phyloP scores from a whole-genome alignment of 2,888 invertebrate genomes.

The Leuctra nigra region DNA sequence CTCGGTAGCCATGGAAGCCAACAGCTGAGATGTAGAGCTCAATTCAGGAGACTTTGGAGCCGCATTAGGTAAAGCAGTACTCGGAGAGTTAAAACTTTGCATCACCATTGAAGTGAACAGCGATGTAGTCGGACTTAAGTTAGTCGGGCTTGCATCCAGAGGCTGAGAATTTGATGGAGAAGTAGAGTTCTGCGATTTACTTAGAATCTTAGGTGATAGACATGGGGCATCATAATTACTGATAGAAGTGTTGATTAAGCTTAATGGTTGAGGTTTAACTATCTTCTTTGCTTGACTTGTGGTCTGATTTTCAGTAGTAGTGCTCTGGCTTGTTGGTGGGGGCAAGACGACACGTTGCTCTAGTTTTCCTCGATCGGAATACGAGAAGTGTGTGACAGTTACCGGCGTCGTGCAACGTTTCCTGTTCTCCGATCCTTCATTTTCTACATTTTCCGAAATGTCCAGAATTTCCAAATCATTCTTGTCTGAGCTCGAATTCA shows the following conservation, averaged over 20 bases:
- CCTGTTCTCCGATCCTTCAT: conserved; percentile 8
- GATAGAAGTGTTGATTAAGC: conserved; percentile 2
- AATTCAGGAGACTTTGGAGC: background rate
- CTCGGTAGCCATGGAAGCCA: conserved; percentile 9
- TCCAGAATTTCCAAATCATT: background rate
- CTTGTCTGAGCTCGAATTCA: conserved; percentile 23
- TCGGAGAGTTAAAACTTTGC: background rate
- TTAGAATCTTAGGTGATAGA: conserved; percentile 17
- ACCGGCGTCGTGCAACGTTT: conserved; percentile 46
- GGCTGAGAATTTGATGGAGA: too few species aligned
- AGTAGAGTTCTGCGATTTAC: background rate
- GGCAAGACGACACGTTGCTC: conserved; percentile 37
- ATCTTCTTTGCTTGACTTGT: background rate
- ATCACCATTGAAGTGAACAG: background rate
- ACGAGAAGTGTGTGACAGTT: conserved; percentile 54
- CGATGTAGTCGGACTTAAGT: background rate
- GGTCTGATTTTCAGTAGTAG: background rate
- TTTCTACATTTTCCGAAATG: conserved; percentile 6
- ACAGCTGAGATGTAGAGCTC: conserved; percentile 4
- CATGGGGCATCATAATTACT: conserved; percentile 13
- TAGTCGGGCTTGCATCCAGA: background rate
- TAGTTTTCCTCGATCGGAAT: conserved; percentile 46
- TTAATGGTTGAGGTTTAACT: background rate
- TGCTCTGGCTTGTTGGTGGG: background rate
- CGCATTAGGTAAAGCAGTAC: background rate